Evolutionary conservation across 2,797 vertebrate species (phyloP), one percentile per base, ranked within the genome.

Genomic region (Pseudochirops cupreus): DNA sequence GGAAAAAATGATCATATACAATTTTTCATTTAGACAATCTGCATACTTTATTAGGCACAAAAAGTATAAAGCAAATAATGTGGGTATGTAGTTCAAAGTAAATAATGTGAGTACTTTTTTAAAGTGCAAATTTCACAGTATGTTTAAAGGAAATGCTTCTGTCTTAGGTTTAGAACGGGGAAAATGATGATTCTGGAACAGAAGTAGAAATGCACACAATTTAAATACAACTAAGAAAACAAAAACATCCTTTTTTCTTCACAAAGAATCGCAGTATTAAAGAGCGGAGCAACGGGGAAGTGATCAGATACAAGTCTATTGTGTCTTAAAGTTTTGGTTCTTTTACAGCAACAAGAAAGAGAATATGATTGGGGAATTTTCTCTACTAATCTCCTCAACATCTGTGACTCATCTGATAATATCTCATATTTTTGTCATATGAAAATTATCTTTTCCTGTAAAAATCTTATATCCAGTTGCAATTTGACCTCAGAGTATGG

Each of bases 1-100:
- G 33, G 97, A 94, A 91, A 94, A 56, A 93, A 92, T 31, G 95
- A 29, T 97, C 93, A 98, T 91, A 94, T 95, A 92, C 91, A 96
- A 29, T 94, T 91, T 39, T 94, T 95, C 91, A 50, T 50, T 29
- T 95, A 92, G 93, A 95, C 9, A 57, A 62, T 93, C 53, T 55
- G n/a, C 1, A 94, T 54, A 93, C 91, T 56, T 87, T 82, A 46
- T 82, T 11, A 56, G 31, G 18, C 53, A 91, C 91, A 12, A 46
- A 82, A 46, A 46, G 9, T 4, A 46, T 4, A 46, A 21, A 67
- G 33, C 33, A 67, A 67, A 67, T n/a, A 33, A 67, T n/a, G 62
- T 67, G 13, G 31, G 12, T 31, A 11, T 56, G 55, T 56, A 56
- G 58, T 29, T 59, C 29, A 10, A 62, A 62, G 31, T 4, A 62